Base-by-base conservation (phyloP, 2,888 invertebrate genomes). In the Entomobrya proxima region DNA sequence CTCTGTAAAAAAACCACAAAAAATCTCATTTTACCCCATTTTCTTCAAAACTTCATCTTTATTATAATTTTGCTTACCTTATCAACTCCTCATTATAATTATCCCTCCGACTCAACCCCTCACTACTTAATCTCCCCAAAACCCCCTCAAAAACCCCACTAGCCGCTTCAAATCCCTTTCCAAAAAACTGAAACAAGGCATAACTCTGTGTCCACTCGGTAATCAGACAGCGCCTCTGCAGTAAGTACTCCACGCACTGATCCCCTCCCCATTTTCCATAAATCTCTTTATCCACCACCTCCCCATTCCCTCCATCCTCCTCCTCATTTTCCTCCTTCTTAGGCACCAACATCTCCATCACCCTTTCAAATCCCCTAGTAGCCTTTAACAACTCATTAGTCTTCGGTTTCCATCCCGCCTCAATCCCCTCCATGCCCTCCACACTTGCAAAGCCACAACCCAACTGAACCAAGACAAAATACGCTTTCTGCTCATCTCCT, bases 141-240 rank as follows among this genome's bases (percentile, higher is more conserved):
- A 87, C 86, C 44, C 75, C 83, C 18, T 64, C 69, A 75, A 85
- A 88, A 9, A 89, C 72, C 27, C 82, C 44, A 27, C 81, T 69
- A n/a, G 88, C 88, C 9, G 81, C 85, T 4, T 81, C 86, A 61
- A 88, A 89, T 15, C 86, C 87, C 21, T 87, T 87, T 6, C 87
- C 74, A n/a, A 90, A 81, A 55, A 81, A 90, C 30, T 87, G 82
- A 64, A 90, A 90, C 13, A 90, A 32, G 0, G 86, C 88, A 67
- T 77, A 89, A 13, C 86, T 76, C 11, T 52, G 74, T 1, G 86
- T 87, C 90, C 89, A 90, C 44, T 90, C 90, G n/a, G 88, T 83
- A 52, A 89, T 67, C 0, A 90, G 69, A 78, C 87, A 88, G 0
- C 87, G 72, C 58, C 88, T 86, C 67, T 90, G 90, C 13, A 87